Evolutionary conservation across 1,140 invertebrate genomes (phyloP), one percentile per base, ranked within the genome.

Genomic region (Lamellibrachia luymesi): DNA sequence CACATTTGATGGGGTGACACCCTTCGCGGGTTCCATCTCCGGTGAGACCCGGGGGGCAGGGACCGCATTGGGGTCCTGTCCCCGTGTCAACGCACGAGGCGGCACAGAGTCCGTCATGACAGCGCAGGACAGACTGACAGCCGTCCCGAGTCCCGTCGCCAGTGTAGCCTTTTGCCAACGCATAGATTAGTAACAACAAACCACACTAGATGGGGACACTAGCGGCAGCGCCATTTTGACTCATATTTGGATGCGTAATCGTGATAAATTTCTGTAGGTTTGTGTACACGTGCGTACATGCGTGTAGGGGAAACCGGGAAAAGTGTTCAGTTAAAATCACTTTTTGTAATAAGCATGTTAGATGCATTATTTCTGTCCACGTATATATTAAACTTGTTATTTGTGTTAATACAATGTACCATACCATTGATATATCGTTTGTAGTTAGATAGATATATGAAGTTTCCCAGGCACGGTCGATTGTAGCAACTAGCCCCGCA

Each of bases 11-110:
- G 90, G 94, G 92, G 13, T 90, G 97, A 89, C 93, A 93, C 38
- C 93, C 93, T 25, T 64, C 38, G 27, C 51, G 80, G 2, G 92
- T 93, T 51, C 96, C 96, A 92, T 96, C 95, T 22, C 96, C 96
- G 94, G 94, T 93, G 94, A 95, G 89, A 80, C 92, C 95, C 1
- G 90, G 51, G 0, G 96, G 96, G 94, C 96, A 96, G 4, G 93
- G 92, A 2, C 95, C 96, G 94, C 96, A 96, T 10, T 25, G 27
- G 93, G 93, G 95, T 38, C 93, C 93, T 0, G 95, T 95, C 2
- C 97, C 95, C 0, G 97, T 97, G 93, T 98, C 98, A 51, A 97
- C 97, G 96, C 98, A 99, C 92, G 97, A 97, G 50, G 98, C 98
- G 50, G 98, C 98, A 1, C 98, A 99, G 25, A 98, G 98, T 93